Percentiles rank a stretch among this genome's conserved stretches.
Conservation (phyloP, 2,797 vertebrate genomes). For the Cuniculus paca region DNA sequence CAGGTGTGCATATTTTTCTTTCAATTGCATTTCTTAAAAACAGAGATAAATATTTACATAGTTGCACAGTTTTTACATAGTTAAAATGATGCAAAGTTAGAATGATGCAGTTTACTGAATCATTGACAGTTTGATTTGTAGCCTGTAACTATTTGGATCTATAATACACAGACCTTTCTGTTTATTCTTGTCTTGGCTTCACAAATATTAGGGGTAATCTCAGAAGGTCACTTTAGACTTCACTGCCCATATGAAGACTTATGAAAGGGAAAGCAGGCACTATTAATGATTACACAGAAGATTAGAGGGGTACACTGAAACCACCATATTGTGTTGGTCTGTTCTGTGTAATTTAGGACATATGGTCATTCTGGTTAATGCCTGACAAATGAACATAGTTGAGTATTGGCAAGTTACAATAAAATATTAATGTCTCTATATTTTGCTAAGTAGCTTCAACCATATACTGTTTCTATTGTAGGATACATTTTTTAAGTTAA, state of each 20-base stretch:
- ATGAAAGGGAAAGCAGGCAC: neutral
- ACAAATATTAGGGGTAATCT: neutral
- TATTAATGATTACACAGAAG: neutral
- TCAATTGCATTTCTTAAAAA: neutral
- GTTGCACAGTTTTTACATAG: neutral
- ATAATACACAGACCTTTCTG: neutral
- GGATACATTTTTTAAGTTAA: neutral
- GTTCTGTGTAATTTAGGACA: neutral
- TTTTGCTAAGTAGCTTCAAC: neutral
- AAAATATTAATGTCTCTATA: neutral
- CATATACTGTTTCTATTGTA: neutral
- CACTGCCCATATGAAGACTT: neutral
- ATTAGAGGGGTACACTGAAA: neutral
- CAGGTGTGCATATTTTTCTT: neutral
- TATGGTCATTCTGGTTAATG: neutral
- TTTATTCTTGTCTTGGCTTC: neutral
- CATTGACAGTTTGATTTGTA: neutral
- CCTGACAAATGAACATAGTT: no score
- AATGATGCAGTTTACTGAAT: neutral
- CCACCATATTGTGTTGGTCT: neutral
- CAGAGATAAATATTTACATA: neutral
- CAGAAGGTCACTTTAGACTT: neutral
- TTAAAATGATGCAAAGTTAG: neutral
- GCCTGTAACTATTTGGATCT: neutral
- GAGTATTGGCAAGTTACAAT: neutral